phyloP scores from a whole-genome alignment of 2,797 vertebrate genomes.

The Lepus townsendii region DNA sequence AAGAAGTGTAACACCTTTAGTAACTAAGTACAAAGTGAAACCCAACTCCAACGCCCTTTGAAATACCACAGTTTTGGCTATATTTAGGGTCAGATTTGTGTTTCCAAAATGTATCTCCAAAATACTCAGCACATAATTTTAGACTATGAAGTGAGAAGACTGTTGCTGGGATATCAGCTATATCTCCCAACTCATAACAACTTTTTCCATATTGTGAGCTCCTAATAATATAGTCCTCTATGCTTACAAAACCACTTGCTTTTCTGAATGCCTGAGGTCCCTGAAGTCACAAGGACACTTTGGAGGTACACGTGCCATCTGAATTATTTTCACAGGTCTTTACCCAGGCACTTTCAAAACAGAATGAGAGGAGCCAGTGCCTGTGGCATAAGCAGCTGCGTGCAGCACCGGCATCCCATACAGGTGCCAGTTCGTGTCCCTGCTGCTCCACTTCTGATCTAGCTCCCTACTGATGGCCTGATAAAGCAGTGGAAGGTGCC shows the following conservation, averaged over 20 bases:
- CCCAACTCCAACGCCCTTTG: neutral
- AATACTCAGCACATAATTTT: neutral
- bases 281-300: neutral
- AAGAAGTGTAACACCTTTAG: neutral
- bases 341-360: neutral
- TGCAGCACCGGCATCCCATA: too few relatives aligned
- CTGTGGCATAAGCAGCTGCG: too few relatives aligned
- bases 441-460: too few relatives aligned
- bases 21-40: neutral
- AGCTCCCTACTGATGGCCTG: too few relatives aligned
- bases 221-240: neutral
- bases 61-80: neutral
- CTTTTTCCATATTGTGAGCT: neutral
- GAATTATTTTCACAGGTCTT: neutral
- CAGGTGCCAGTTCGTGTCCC: too few relatives aligned
- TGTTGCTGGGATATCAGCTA: neutral
- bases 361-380: neutral
- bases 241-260: neutral
- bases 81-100: slow-evolving; percentile 14
- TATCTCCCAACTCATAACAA: neutral
- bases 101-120: slow-evolving; percentile 5
- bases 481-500: too few relatives aligned
- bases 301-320: neutral
- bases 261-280: neutral
- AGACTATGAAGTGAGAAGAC: slow-evolving; percentile 22